Evolutionary conservation across 2,113 vertebrate genomes (phyloP), one percentile per base, ranked within the genome.

Genomic region (Laticauda colubrina): DNA sequence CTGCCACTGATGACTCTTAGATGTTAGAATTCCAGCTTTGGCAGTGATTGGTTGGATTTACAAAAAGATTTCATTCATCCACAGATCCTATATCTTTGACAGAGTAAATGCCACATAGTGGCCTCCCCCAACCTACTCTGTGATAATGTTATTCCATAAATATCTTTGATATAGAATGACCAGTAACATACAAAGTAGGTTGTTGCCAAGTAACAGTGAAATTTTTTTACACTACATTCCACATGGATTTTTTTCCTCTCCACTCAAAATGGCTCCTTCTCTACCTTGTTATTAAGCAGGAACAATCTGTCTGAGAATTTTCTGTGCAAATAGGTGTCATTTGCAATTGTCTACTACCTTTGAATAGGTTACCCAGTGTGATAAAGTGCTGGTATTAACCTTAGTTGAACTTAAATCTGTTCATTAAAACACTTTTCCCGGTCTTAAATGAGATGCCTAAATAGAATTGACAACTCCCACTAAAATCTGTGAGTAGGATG

Each of bases 21-120:
- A 93, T 94, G 92, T 91, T 90, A 93, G 29, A 64, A 15, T 91
- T 81, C 93, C 95, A 93, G 93, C 91, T 93, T 94, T 90, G 54
- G 94, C 93, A 94, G 90, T 93, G 93, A 89, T 75, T 10, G 95
- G 95, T 20, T 90, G 54, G 0, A 95, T 96, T 94, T 0, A 0
- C 93, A n/a, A 61, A 61, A 29, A 6, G 15, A 92, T 0, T 96
- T 96, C 95, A 91, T 93, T 93, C 94, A 93, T 85, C 48, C 39
- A 43, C 0, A 61, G 55, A 93, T 34, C 59, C 95, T 90, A 20
- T 92, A 88, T 81, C 11, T 0, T 94, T 94, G 95, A 92, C 21
- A 51, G 29, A 93, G 64, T 89, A 95, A 39, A 93, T 59, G 90
- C 57, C 95, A 89, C 54, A 81, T 87, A 85, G 43, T 87, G 48